Evolutionary conservation across 2,888 invertebrate genomes (phyloP), one percentile per base, ranked within the genome.

Genomic region (Drosophila neutralis): DNA sequence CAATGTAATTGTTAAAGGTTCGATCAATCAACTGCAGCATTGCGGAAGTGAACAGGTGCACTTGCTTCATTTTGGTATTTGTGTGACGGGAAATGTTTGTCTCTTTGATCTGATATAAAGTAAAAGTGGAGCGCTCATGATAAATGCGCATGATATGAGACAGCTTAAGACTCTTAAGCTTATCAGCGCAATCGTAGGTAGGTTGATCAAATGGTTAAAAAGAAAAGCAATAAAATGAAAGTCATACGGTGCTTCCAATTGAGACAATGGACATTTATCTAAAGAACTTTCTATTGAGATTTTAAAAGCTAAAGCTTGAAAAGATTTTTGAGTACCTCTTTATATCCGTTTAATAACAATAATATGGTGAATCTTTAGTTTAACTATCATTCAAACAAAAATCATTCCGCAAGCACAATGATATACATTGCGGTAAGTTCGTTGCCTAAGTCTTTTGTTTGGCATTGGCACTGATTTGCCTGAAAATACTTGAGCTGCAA

Each of bases 361-460:
- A n/a, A n/a, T 51, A 15, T 36, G 15, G 6, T 18, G 6, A 24
- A 11, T 48, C 7, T 35, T 11, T 0, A 33, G 31, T 10, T 27
- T 21, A 27, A n/a, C 49, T 40, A 29, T 4, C 6, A 7, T 6
- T 31, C 10, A 53, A 33, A 31, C 18, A 24, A 53, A 53, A 29
- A 27, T 11, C n/a, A 21, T 11, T 13, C 1, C 42, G 15, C 36
- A 21, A 31, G 10, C 5, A 35, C 7, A 42, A 29, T 52, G 1
- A 15, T 66, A 31, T 27, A 2, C 33, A 33, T 42, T 62, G 29
- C 68, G 35, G 13, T 57, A 67, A 84, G 89, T 89, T 89, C 63
- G 88, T 81, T 76, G 73, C 78, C 67, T 79, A 78, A 87, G 84
- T 89, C 89, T 82, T 89, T 87, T 72, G 87, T 82, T 80, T 76